phyloP scores from a whole-genome alignment of 1,140 invertebrate genomes.

The Matsumurasca onukii region DNA sequence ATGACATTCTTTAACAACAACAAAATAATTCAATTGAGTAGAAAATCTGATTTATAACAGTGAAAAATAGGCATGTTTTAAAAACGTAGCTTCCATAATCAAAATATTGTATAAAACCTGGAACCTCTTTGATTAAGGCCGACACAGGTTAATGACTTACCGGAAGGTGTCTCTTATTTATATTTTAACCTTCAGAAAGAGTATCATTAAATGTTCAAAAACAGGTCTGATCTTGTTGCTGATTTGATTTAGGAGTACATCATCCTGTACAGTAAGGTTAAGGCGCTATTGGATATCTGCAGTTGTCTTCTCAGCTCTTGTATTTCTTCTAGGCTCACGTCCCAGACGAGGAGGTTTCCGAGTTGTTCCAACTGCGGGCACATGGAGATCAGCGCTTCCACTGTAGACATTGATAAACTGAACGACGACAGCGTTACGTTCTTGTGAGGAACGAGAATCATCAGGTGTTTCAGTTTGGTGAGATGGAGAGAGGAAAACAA shows the following conservation, averaged over 20 bases:
- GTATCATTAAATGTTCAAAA: too few relatives aligned
- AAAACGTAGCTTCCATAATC: too few relatives aligned
- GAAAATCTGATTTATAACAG: too few relatives aligned
- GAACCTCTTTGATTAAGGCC: too few relatives aligned
- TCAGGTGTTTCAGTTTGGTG: not conserved
- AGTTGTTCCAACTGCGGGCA: constrained; percentile 17
- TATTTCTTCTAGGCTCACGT: constrained; percentile 18
- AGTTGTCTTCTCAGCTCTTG: constrained; percentile 18
- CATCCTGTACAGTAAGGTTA: constrained; percentile 13
- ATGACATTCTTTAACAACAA: too few relatives aligned
- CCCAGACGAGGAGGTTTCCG: constrained; percentile 17
- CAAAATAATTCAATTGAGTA: too few relatives aligned
- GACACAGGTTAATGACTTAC: too few relatives aligned
- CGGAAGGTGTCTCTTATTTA: too few relatives aligned
- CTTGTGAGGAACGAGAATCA: constrained; percentile 12
- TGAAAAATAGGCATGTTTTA: too few relatives aligned
- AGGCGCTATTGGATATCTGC: constrained; percentile 11
- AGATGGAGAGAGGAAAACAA: not conserved
- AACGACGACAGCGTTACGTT: constrained; percentile 17
- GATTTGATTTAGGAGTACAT: constrained; percentile 24
- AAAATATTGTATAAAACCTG: too few relatives aligned
- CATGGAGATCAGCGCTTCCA: not conserved
- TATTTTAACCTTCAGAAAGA: too few relatives aligned
- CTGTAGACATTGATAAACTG: constrained; percentile 14
- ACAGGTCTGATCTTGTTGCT: too few relatives aligned